Evolutionary conservation across 2,113 vertebrate species (phyloP), one percentile per base, ranked within the genome.

Genomic region (Carollia perspicillata): DNA sequence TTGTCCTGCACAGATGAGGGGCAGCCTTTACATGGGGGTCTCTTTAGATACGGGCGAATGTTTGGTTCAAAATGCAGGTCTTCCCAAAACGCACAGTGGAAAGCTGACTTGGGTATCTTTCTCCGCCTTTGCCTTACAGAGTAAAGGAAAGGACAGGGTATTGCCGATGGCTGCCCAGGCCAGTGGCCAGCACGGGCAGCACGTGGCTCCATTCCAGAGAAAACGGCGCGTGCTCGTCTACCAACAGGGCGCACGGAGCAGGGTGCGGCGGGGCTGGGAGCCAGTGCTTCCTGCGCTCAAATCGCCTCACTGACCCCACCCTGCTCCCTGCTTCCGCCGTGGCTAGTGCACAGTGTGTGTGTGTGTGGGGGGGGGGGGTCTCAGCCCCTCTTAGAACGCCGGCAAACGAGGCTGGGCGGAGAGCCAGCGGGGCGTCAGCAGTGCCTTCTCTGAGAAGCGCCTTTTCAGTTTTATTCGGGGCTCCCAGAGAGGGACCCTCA

Each of bases 361-460:
- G 44, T 6, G 44, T 44, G n/a, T n/a, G n/a, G n/a, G n/a, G n/a
- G n/a, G n/a, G n/a, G 44, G 44, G 44, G 44, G 44, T 44, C 44
- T 44, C 44, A 9, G 44, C 44, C 44, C 44, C 44, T 44, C 44
- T 44, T 44, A 44, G 44, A 9, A 9, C 42, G 44, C 44, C 44
- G 44, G 44, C 5, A 8, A 44, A 44, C 5, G 6, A 44, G 42
- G 42, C 8, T 44, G 42, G 42, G 42, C n/a, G 51, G 51, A 9
- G 44, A 10, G 6, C 44, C 44, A 47, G 44, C 9, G n/a, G 44
- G 44, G 44, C 6, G 44, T 47, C 44, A 10, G 18, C 79, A 77
- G 95, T 97, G 98, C 98, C 98, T 98, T 98, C 97, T 98, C 95
- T 96, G n/a, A n/a, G 95, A 89, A 55, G 84, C 47, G 69, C 95